A percentile compares a stretch with the other conserved stretches of the same genome.
phyloP scores from a whole-genome alignment of 1,140 invertebrate species.

The Drosophila willistoni region DNA sequence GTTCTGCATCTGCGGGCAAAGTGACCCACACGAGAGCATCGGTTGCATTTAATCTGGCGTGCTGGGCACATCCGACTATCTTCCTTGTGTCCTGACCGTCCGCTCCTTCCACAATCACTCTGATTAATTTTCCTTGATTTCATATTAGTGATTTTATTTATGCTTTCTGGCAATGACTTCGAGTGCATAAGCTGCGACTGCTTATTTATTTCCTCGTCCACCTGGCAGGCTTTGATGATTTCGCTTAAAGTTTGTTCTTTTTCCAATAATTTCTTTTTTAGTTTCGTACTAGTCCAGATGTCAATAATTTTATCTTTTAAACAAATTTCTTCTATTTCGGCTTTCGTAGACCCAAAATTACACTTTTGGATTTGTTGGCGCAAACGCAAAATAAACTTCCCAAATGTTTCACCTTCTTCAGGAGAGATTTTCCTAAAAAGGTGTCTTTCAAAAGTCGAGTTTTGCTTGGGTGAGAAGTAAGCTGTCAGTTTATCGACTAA shows the following conservation, averaged over 20 bases:
- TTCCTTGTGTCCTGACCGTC: conserved; percentile 5
- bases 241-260: conserved; percentile 14
- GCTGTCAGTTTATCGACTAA: too few relatives aligned
- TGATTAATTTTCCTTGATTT: background rate
- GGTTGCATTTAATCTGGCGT: conserved; percentile 3
- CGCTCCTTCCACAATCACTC: background rate
- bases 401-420: background rate
- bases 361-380: conserved; percentile 2
- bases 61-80: conserved; percentile 15
- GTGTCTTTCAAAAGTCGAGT: background rate
- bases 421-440: background rate
- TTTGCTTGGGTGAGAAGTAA: too few relatives aligned
- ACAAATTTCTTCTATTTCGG: background rate
- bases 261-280: conserved; percentile 18
- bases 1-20: conserved; percentile 6
- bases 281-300: background rate
- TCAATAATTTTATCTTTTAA: background rate
- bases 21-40: conserved; percentile 17
- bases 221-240: conserved; percentile 8
- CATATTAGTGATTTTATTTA: background rate
- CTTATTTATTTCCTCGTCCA: conserved; percentile 14
- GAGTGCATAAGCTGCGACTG: too few relatives aligned
- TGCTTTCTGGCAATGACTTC: background rate
- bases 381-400: conserved; percentile 2
- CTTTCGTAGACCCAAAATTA: background rate